phyloP scores from a whole-genome alignment of 1,140 invertebrate genomes.

The silkworm (Bombyx mori) region ASM3026992v2 NC_085133.1:6562001-6562500 shows the following conservation, averaged over 20 bases:
- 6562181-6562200: conserved; percentile 22
- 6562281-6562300: conserved; percentile 41
- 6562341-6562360: conserved; percentile 40
- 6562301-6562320: conserved; percentile 46
- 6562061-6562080: conserved; percentile 24
- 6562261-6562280: conserved; percentile 32
- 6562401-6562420: too few species aligned
- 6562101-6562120: conserved; percentile 31
- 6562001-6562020: conserved; percentile 20
- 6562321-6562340: conserved; percentile 32
- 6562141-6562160: conserved; percentile 48
- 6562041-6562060: conserved; percentile 19
- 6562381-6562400: too few species aligned
- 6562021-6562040: conserved; percentile 19
- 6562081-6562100: conserved; percentile 29
- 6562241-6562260: conserved; percentile 27
- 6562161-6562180: conserved; percentile 37
- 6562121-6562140: conserved; percentile 44
- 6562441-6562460: conserved; percentile 20
- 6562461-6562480: too few species aligned
- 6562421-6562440: conserved; percentile 35
- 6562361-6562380: too few species aligned
- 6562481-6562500: too few species aligned
- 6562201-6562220: conserved; percentile 27
- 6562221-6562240: conserved; percentile 28